These are phyloP conservation scores for Oreotragus oreotragus DNA, from an alignment of 2,113 vertebrate species.

Conservation along the genomic window DNA sequence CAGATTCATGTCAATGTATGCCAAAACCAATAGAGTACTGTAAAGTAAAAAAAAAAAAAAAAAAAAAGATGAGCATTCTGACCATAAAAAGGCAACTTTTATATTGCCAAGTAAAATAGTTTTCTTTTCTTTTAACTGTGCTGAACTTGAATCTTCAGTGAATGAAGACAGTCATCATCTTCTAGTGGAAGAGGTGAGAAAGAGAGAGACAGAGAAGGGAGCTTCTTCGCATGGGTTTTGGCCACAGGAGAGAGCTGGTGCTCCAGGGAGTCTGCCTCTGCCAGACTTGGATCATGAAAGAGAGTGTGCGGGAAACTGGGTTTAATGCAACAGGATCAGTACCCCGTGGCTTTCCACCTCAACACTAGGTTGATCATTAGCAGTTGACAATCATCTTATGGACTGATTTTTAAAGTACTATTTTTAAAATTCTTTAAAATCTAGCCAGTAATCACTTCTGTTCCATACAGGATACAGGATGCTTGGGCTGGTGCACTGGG, in stretches of 20 bases:
- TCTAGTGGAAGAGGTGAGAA: background rate
- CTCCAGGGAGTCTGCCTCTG: background rate
- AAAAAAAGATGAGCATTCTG: no score
- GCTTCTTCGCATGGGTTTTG: background rate
- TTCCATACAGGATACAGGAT: no score
- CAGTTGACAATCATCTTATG: background rate
- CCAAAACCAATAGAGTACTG: no score
- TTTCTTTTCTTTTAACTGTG: background rate
- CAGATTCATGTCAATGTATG: no score
- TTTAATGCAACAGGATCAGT: background rate
- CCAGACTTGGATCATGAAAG: background rate
- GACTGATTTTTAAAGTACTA: background rate
- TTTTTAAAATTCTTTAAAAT: background rate
- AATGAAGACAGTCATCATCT: background rate
- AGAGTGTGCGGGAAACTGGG: background rate
- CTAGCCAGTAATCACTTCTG: no score
- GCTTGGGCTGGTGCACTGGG: no score
- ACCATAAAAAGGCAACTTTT: background rate
- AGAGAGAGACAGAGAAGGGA: background rate
- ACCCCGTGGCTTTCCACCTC: background rate
- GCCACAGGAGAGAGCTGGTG: background rate
- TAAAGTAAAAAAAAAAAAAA: no score
- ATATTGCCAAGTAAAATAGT: background rate
- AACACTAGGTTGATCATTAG: background rate
- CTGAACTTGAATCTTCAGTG: background rate